phyloP scores from a whole-genome alignment of 2,797 vertebrate species.

The Onychomys leucogaster region DNA sequence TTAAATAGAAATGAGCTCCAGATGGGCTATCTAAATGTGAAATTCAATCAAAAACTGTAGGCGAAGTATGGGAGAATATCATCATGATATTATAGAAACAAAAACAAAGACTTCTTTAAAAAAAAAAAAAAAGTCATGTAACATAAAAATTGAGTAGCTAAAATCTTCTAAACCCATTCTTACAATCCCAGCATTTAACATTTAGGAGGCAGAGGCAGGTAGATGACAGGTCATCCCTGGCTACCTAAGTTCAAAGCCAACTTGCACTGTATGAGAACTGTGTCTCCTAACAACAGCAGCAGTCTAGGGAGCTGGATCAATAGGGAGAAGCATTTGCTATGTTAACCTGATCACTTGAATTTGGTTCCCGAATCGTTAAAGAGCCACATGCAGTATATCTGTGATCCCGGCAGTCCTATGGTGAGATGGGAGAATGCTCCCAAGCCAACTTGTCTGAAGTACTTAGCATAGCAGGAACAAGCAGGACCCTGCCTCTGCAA shows the following conservation, averaged over 20 bases:
- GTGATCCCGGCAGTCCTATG: background rate
- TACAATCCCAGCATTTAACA: background rate
- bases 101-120: background rate
- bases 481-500: background rate
- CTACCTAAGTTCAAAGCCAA: background rate
- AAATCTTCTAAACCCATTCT: background rate
- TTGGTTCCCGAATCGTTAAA: background rate
- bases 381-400: background rate
- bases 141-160: background rate
- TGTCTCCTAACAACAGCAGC: background rate
- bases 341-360: background rate
- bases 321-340: background rate
- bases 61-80: background rate
- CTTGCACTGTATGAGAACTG: background rate
- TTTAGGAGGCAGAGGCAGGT: background rate
- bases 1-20: slow-evolving; percentile 24
- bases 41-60: background rate
- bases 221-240: background rate
- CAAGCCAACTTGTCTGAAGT: background rate
- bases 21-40: background rate
- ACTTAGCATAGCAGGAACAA: background rate
- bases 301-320: background rate
- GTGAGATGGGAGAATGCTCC: background rate
- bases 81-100: background rate
- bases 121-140: background rate